Evolutionary conservation across 2,113 vertebrate genomes (phyloP), one percentile per base, ranked within the genome.

Genomic region (Cebus imitator): DNA sequence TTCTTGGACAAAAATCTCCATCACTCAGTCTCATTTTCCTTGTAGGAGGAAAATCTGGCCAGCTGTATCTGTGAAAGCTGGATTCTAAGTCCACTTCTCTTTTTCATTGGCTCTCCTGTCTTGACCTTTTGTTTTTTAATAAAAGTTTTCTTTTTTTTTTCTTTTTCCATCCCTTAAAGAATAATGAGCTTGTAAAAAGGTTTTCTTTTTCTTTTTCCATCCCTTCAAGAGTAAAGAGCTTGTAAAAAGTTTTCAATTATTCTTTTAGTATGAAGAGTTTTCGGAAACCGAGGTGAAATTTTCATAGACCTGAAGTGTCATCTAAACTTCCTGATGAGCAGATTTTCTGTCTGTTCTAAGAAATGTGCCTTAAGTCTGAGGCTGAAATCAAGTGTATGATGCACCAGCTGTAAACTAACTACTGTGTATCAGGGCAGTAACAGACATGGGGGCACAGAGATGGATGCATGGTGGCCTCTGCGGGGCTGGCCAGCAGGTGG

Each of bases 101-200:
- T n/a, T 70, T 40, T 37, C 2, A 2, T 32, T 58, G 64, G 64
- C 48, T 6, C 23, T 43, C 30, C 16, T n/a, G 6, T 75, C 43
- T 50, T 91, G 58, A 40, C 25, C 58, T 61, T 61, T 61, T 27
- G 58, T 61, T 61, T 61, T 25, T 61, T 64, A 64, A 30, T 64
- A 64, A 32, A 64, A 64, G 61, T 90, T 81, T 87, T 89, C 30
- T 90, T 81, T 87, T 86, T 89, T 23, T 90, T 81, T 87, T 86
- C 20, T 90, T 81, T 87, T 89, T 52, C 50, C 50, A 52, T 52
- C 50, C 50, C 50, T 52, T 52, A 52, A 52, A 52, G 50, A 52
- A 12, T 52, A 52, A 52, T 52, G 50, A 52, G 48, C 48, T 50
- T 50, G 48, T 50, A 50, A 50, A 50, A 50, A 14, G 13, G 3